Evolutionary conservation across 2,113 vertebrate species (phyloP).

Genomic region (Eolophus roseicapilla): DNA sequence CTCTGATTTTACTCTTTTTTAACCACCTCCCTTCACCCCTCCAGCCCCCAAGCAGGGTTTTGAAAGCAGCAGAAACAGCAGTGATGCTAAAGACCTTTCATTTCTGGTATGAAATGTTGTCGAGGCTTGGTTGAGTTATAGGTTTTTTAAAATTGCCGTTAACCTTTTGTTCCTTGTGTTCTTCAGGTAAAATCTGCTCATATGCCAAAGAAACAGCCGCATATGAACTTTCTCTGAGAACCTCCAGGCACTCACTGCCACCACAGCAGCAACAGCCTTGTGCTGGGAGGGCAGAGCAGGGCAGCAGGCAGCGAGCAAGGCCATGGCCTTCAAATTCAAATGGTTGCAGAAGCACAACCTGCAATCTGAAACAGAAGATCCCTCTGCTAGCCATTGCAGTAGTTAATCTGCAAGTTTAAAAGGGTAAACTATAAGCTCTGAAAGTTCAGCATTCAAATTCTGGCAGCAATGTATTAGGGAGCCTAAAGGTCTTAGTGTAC

Average conservation of each 20-base stretch:
- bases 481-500: neutral
- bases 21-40: neutral
- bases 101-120: neutral
- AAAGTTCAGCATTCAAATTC: slow-evolving; percentile 6
- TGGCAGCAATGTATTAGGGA: slow-evolving; percentile 3
- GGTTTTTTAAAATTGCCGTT: slow-evolving; percentile 18
- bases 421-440: neutral
- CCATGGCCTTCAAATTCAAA: neutral
- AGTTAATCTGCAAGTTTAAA: neutral
- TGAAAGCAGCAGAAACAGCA: neutral
- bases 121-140: neutral
- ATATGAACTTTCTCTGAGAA: neutral
- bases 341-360: neutral
- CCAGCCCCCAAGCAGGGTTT: neutral
- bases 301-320: neutral
- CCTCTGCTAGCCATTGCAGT: neutral
- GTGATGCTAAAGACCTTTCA: neutral
- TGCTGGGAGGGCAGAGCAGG: neutral
- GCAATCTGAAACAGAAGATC: neutral
- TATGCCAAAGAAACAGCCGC: slow-evolving; percentile 9
- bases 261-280: neutral
- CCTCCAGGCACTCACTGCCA: neutral
- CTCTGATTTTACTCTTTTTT: neutral
- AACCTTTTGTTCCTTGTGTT: slow-evolving; percentile 22
- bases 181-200: slow-evolving; percentile 12